Conservation (phyloP, 2,797 vertebrate genomes). For the Columba guinea region DNA sequence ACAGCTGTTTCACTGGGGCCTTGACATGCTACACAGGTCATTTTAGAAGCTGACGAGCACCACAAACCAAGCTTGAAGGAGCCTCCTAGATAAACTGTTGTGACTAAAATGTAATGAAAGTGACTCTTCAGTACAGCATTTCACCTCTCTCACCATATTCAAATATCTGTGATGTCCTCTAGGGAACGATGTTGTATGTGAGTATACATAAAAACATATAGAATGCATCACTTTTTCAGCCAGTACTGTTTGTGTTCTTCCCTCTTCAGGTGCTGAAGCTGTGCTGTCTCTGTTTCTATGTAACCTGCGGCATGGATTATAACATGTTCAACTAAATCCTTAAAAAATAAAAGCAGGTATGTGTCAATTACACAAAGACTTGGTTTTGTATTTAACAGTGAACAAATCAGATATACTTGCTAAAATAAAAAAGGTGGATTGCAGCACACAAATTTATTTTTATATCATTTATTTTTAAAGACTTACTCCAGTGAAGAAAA, state of each 20-base stretch:
- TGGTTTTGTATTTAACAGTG: not conserved
- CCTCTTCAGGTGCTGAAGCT: not conserved
- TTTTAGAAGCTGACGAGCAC: not conserved
- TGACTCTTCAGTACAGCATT: not conserved
- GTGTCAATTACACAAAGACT: not conserved
- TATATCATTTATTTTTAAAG: conserved; percentile 14
- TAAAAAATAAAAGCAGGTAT: not conserved
- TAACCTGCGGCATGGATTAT: not conserved
- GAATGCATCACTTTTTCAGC: not conserved
- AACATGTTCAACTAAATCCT: not conserved
- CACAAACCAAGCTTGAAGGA: not conserved
- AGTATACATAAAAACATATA: not conserved
- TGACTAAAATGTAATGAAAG: not conserved
- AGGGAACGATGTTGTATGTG: not conserved
- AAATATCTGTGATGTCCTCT: not conserved
- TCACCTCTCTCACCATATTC: not conserved
- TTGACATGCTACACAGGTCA: not conserved
- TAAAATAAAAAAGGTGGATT: not conserved
- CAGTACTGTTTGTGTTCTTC: not conserved
- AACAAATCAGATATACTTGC: not conserved
- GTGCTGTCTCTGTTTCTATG: not conserved
- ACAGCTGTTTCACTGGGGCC: not conserved
- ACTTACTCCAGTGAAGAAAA: conserved; percentile 20
- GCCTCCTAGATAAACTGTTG: not conserved
- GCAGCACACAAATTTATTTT: not conserved